Conservation (phyloP, 2,797 vertebrate species). For the Phalloptychus januarius region DNA sequence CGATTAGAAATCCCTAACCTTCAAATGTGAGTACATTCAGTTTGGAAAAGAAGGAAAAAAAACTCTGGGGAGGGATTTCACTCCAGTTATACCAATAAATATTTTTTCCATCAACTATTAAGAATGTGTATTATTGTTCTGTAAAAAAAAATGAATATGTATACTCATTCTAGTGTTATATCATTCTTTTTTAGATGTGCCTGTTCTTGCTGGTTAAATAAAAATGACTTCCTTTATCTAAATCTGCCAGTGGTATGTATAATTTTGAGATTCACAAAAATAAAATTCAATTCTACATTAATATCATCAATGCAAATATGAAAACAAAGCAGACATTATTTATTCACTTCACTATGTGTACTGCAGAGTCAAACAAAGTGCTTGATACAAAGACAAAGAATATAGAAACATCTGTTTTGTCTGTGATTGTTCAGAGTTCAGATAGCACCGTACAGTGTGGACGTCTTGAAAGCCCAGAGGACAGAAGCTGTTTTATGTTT, state of each 20-base stretch:
- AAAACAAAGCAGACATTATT: constrained; percentile 73
- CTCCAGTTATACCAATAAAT: background rate
- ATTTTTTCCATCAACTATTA: background rate
- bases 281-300: constrained; percentile 72
- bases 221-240: background rate
- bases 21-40: background rate
- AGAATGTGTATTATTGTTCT: background rate
- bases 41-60: background rate
- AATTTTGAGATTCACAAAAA: constrained; percentile 4
- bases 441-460: constrained; percentile 73
- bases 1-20: background rate
- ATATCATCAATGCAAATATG: constrained; percentile 79
- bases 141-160: background rate
- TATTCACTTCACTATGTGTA: constrained; percentile 69
- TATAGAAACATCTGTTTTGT: constrained; percentile 59
- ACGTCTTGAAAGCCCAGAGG: constrained; percentile 54
- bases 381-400: constrained; percentile 65
- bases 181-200: background rate
- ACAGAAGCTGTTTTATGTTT: constrained; percentile 52
- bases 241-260: background rate
- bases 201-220: background rate
- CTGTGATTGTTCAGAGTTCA: constrained; percentile 74
- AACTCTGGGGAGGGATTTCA: background rate
- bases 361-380: constrained; percentile 69
- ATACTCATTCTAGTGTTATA: background rate